Percentiles rank a stretch among this genome's conserved stretches.
Evolutionary conservation across 2,888 invertebrate species (phyloP).

Genomic region (Limnephilus rhombicus): DNA sequence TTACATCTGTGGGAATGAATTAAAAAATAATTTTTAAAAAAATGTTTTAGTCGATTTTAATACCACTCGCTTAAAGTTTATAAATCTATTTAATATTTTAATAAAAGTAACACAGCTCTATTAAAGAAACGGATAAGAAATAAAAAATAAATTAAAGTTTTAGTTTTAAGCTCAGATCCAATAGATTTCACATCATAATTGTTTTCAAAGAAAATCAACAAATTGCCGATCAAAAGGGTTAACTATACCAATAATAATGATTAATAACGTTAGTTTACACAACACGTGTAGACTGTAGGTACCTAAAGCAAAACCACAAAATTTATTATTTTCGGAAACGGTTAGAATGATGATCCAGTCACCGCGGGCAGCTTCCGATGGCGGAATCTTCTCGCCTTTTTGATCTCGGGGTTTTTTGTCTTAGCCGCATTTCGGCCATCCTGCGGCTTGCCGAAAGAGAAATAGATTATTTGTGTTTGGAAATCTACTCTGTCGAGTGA

Average conservation of each 20-base stretch:
- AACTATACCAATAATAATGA: not conserved
- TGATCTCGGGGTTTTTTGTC: constrained; percentile 38
- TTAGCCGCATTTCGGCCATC: constrained; percentile 26
- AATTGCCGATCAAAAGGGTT: not conserved
- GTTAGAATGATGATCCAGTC: not conserved
- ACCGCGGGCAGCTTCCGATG: not conserved
- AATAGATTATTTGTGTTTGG: constrained; percentile 46
- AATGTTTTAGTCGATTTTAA: too few species aligned
- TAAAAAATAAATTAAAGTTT: too few species aligned
- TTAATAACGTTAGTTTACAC: not conserved
- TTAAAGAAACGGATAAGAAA: too few species aligned
- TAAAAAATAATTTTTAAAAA: too few species aligned
- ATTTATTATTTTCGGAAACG: not conserved
- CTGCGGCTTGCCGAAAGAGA: constrained; percentile 45
- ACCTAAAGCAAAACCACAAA: not conserved
- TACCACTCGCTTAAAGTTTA: too few species aligned
- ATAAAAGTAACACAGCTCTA: too few species aligned
- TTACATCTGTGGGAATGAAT: too few species aligned
- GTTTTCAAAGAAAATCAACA: not conserved
- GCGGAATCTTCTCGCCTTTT: constrained; percentile 13
- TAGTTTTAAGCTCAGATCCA: not conserved
- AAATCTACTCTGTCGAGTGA: constrained; percentile 36
- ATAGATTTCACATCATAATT: too few species aligned
- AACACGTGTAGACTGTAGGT: not conserved
- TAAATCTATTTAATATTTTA: too few species aligned